A percentile compares a stretch with the other conserved stretches of the same genome.
Conservation (phyloP, 2,113 vertebrate species). For the Nycticorax nycticorax region DNA sequence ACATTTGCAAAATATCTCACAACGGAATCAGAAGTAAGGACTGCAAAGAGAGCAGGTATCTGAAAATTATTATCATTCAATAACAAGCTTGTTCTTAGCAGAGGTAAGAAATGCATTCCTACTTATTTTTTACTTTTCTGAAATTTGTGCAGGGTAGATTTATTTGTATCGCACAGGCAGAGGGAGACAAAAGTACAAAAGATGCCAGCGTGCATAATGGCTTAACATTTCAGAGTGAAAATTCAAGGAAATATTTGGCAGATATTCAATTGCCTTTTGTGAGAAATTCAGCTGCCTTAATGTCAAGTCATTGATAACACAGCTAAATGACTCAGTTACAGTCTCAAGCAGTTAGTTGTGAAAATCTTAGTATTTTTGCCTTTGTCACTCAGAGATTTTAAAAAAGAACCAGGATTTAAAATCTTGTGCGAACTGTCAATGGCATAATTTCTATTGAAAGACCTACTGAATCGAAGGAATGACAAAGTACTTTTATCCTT, state of each 20-base stretch:
- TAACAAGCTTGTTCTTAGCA: background rate
- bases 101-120: background rate
- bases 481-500: background rate
- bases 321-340: background rate
- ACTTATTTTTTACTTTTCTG: background rate
- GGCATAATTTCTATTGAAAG: background rate
- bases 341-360: background rate
- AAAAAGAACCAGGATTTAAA: background rate
- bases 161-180: background rate
- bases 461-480: background rate
- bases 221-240: background rate
- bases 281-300: constrained; percentile 6
- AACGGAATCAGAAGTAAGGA: background rate
- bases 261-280: background rate
- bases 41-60: background rate
- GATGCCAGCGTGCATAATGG: background rate
- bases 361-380: background rate
- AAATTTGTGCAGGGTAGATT: background rate
- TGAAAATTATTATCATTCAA: background rate
- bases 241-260: background rate
- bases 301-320: background rate
- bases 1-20: background rate
- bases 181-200: background rate
- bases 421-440: background rate
- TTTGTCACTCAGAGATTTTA: background rate